Evolutionary conservation across 1,140 invertebrate genomes (phyloP).

Genomic region (Zaprionus gabonicus): DNA sequence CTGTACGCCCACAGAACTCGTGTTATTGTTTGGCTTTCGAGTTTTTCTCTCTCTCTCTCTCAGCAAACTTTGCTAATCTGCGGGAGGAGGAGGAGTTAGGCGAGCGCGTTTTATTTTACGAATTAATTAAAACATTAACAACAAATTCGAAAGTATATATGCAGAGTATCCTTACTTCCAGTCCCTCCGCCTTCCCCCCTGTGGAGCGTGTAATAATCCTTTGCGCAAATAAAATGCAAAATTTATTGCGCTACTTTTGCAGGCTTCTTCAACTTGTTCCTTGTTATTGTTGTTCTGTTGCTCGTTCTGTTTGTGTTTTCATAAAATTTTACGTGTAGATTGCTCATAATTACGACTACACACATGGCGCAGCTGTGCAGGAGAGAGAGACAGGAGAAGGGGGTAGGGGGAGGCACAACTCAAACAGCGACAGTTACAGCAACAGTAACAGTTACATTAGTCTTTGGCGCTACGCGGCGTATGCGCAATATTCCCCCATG

Average conservation of each 20-base stretch:
- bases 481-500: slow-evolving; percentile 49
- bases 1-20: slow-evolving; percentile 2
- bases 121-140: slow-evolving; percentile 81
- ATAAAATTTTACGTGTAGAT: slow-evolving; percentile 57
- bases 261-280: neutral
- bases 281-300: neutral
- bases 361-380: slow-evolving; percentile 42
- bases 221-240: slow-evolving; percentile 71
- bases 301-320: slow-evolving; percentile 51
- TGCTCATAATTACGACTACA: slow-evolving; percentile 74
- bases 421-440: slow-evolving; percentile 34
- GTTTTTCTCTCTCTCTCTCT: neutral
- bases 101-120: slow-evolving; percentile 54
- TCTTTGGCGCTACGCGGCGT: slow-evolving; percentile 59
- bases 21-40: slow-evolving; percentile 42
- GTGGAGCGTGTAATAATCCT: slow-evolving; percentile 51
- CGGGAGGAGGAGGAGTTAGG: neutral
- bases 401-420: slow-evolving; percentile 15
- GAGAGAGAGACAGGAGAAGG: neutral
- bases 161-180: slow-evolving; percentile 34
- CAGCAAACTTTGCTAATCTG: slow-evolving; percentile 38
- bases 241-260: slow-evolving; percentile 61
- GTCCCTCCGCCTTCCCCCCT: neutral
- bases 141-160: slow-evolving; percentile 32
- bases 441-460: slow-evolving; percentile 52